Evolutionary conservation across 1,140 invertebrate species (phyloP).

Genomic region (Microplitis mediator): DNA sequence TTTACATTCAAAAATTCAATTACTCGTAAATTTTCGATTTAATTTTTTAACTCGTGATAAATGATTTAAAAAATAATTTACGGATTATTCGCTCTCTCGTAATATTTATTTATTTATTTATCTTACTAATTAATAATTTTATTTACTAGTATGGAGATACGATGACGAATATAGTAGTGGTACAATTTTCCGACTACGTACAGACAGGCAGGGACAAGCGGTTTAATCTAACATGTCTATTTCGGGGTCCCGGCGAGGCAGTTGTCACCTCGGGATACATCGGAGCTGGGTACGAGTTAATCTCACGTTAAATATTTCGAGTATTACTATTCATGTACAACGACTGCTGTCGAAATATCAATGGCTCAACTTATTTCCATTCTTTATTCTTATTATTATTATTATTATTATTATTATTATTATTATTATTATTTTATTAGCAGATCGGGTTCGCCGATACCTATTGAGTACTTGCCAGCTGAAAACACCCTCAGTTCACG

Average conservation of each 20-base stretch:
- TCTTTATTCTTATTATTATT: neutral
- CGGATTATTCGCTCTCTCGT: neutral
- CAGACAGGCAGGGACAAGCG: constrained; percentile 89
- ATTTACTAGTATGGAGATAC: constrained; percentile 81
- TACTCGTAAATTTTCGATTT: no score
- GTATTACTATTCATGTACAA: constrained; percentile 6
- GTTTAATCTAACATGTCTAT: constrained; percentile 90
- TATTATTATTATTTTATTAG: constrained; percentile 38
- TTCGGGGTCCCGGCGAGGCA: constrained; percentile 88
- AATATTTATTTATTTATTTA: constrained; percentile 2
- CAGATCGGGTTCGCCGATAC: constrained; percentile 86
- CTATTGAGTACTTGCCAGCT: constrained; percentile 88
- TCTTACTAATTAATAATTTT: no score
- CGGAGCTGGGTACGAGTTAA: constrained; percentile 78
- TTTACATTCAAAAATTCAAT: no score
- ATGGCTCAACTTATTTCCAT: neutral
- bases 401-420: neutral
- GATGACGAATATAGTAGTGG: constrained; percentile 92
- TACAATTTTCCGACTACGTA: constrained; percentile 91
- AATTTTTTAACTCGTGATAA: no score
- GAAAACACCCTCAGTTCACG: constrained; percentile 89
- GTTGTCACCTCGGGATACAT: constrained; percentile 93
- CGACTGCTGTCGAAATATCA: neutral
- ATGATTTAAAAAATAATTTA: neutral
- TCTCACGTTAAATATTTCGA: constrained; percentile 33